Percentiles rank a stretch among this genome's conserved stretches.
These are phyloP conservation scores for Myodes glareolus DNA, from an alignment of 2,113 vertebrate genomes.

Conservation along the genomic window DNA sequence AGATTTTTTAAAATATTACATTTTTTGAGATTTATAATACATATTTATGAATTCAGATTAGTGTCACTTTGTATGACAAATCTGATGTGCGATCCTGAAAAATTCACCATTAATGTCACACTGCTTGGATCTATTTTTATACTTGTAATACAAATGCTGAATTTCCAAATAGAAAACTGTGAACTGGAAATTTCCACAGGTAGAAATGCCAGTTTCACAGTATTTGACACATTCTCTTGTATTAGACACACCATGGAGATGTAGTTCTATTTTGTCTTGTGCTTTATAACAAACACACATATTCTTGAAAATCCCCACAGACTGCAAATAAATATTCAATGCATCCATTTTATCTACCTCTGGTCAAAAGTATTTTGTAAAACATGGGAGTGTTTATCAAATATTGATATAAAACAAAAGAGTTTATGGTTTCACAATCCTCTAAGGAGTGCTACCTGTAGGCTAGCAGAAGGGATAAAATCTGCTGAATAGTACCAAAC, in stretches of 20 bases:
- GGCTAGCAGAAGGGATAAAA: background rate
- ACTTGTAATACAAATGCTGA: background rate
- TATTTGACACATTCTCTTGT: background rate
- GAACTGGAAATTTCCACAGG: background rate
- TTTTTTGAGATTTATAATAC: background rate
- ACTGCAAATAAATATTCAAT: conserved; percentile 62
- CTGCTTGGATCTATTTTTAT: background rate
- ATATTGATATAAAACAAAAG: conserved; percentile 33
- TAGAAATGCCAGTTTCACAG: conserved; percentile 2
- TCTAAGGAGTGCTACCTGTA: background rate
- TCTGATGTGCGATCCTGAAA: background rate
- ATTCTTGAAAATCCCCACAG: conserved; percentile 52
- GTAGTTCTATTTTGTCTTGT: background rate
- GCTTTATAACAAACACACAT: conserved; percentile 28
- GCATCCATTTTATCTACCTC: conserved; percentile 49
- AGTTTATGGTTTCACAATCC: background rate
- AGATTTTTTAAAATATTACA: conserved; percentile 7
- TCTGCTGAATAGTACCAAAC: background rate
- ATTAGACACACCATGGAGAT: background rate
- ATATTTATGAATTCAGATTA: conserved; percentile 41
- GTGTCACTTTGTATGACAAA: conserved; percentile 34
- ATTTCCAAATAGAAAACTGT: background rate
- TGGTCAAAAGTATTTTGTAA: conserved; percentile 34
- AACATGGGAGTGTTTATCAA: conserved; percentile 35
- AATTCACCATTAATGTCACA: background rate